Evolutionary conservation across 1,140 invertebrate species (phyloP).

Genomic region (Ruditapes philippinarum): DNA sequence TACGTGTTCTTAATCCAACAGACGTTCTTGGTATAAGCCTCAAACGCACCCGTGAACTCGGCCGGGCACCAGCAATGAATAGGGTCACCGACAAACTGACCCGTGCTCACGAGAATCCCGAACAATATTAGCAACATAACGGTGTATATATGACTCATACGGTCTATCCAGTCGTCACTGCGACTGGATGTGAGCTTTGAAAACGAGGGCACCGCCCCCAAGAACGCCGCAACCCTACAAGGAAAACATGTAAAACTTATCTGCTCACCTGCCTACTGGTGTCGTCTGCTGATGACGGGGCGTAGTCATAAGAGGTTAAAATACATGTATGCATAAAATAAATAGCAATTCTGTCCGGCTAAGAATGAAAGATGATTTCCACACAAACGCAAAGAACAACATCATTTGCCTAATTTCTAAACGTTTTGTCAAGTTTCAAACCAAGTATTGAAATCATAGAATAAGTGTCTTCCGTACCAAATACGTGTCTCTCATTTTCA

Average conservation of each 20-base stretch:
- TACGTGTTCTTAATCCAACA: conserved; percentile 88
- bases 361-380: background rate
- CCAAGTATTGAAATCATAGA: no score
- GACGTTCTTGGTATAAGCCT: conserved; percentile 83
- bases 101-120: conserved; percentile 80
- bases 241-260: background rate
- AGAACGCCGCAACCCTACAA: conserved; percentile 25
- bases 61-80: conserved; percentile 87
- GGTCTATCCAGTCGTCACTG: conserved; percentile 83
- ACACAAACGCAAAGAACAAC: no score
- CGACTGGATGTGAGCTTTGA: conserved; percentile 65
- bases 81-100: conserved; percentile 86
- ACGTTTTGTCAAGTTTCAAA: no score
- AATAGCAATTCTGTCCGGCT: background rate
- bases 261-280: background rate
- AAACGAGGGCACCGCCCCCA: conserved; percentile 20
- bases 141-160: conserved; percentile 81
- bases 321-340: background rate
- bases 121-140: conserved; percentile 81
- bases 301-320: background rate
- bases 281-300: no score
- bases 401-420: background rate
- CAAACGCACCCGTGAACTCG: conserved; percentile 77
- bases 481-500: background rate
- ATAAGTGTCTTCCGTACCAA: no score